phyloP scores from a whole-genome alignment of 2,888 invertebrate genomes.

The Diarsia brunnea region DNA sequence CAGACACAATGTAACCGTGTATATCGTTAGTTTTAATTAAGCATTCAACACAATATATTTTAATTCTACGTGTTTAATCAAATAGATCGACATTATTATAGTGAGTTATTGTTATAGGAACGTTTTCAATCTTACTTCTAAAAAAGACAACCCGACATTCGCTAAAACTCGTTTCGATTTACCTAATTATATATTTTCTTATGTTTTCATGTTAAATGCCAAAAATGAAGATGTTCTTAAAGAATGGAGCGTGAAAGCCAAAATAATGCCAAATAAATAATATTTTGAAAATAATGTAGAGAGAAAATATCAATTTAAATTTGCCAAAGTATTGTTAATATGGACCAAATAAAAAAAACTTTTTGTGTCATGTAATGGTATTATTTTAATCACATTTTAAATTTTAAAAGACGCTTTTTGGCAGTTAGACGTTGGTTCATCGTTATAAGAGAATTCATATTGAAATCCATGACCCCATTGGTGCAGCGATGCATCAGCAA shows the following conservation, averaged over 20 bases:
- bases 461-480: slow-evolving; percentile 15
- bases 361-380: slow-evolving; percentile 15
- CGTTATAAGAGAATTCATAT: slow-evolving; percentile 19
- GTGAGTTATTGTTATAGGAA: slow-evolving; percentile 34
- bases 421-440: slow-evolving; percentile 6
- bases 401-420: slow-evolving; percentile 22
- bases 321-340: slow-evolving; percentile 29
- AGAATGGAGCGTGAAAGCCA: slow-evolving; percentile 15
- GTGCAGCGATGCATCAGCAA: slow-evolving; percentile 19
- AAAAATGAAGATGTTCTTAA: slow-evolving; percentile 6
- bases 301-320: slow-evolving; percentile 7
- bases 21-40: slow-evolving; percentile 34
- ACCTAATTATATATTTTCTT: slow-evolving; percentile 21
- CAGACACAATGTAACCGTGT: slow-evolving; percentile 34
- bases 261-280: slow-evolving; percentile 45
- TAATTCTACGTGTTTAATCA: slow-evolving; percentile 24
- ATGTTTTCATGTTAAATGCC: slow-evolving; percentile 21
- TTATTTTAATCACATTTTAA: slow-evolving; percentile 24
- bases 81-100: slow-evolving; percentile 27
- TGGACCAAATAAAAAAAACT: slow-evolving; percentile 50
- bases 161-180: slow-evolving; percentile 20
- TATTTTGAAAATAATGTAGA: neutral
- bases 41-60: slow-evolving; percentile 30
- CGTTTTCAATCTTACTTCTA: slow-evolving; percentile 39
- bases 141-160: slow-evolving; percentile 45